A percentile compares a stretch with the other conserved stretches of the same genome.
Conservation (phyloP, 92 coral and sea anemone genomes). For the Parazoanthus atlanticus region DNA sequence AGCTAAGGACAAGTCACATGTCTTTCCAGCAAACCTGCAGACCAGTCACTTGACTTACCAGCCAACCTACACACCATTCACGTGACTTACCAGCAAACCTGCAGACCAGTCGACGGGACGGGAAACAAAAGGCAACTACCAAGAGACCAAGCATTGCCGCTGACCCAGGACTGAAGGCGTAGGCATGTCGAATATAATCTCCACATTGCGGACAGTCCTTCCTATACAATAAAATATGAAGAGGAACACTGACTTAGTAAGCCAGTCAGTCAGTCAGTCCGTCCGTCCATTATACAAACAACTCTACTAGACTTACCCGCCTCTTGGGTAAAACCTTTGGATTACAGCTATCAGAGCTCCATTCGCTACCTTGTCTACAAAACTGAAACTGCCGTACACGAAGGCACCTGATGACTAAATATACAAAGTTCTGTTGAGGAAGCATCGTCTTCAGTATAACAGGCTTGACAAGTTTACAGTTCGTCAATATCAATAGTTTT, state of each 20-base stretch:
- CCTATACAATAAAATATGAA: neutral
- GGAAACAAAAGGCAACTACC: conserved; percentile 21
- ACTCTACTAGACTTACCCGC: neutral
- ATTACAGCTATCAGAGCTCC: conserved; percentile 49
- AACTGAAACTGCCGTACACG: conserved; percentile 54
- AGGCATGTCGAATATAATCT: conserved; percentile 51
- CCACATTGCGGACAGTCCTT: conserved; percentile 42
- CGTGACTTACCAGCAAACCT: conserved; percentile 5
- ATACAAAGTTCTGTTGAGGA: neutral
- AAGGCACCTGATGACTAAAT: conserved; percentile 65
- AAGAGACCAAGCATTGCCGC: conserved; percentile 52
- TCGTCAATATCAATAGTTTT: too few species aligned
- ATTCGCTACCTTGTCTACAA: conserved; percentile 55
- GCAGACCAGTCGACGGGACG: neutral
- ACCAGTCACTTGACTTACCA: too few species aligned
- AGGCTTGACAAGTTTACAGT: too few species aligned
- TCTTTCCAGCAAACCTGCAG: too few species aligned
- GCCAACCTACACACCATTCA: too few species aligned
- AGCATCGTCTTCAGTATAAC: too few species aligned
- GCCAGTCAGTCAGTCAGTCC: too few species aligned
- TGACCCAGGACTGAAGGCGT: conserved; percentile 50
- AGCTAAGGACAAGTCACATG: too few species aligned
- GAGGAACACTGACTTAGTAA: neutral
- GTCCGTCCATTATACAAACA: neutral
- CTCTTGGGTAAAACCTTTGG: conserved; percentile 49